Evolutionary conservation across 37 sponge, comb jelly and placozoan species (phyloP), one percentile per base, ranked within the genome.

Genomic region (Dysidea cf. avara): DNA sequence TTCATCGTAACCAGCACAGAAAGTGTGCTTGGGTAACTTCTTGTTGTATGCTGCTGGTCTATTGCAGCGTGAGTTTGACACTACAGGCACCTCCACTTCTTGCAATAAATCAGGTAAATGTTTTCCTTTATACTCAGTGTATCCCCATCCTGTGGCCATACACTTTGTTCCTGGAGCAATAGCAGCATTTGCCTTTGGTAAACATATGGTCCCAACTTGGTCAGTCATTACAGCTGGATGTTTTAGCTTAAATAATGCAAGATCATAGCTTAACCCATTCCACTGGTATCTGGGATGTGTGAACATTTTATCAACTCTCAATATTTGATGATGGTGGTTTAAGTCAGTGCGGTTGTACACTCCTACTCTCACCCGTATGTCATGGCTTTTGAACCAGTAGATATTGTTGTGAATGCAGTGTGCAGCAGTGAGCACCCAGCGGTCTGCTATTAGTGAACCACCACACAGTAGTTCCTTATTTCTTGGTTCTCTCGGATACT

Each of bases 101-200:
- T 61, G 83, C 18, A 82, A 60, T 12, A 76, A 18, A 12, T 66
- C 69, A 51, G 83, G 83, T 22, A 64, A 80, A 13, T 25, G 16
- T 24, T 20, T 49, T 9, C 33, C 52, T 4, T 21, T 26, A 3
- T 31, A 35, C 1, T 36, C 4, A 24, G 64, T 47, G 57, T 66
- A 61, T 13, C 83, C 83, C 83, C 83, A 82, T n/a, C 83, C 83
- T 50, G 76, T 61, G 37, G 75, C 77, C 17, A 59, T 61, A 36
- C 83, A 82, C 39, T 59, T 39, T 29, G 77, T 82, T 36, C 76
- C 68, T 32, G 2, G 52, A 14, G 47, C 1, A 5, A 30, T 60
- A 3, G 74, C 69, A 30, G 24, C 26, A 14, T 36, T 64, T 22
- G 26, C 60, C 21, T 1, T 7, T 47, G 83, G 83, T 12, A 82